These are phyloP conservation scores for Lagria hirta DNA, from an alignment of 2,888 invertebrate species.

Conservation along the genomic window DNA sequence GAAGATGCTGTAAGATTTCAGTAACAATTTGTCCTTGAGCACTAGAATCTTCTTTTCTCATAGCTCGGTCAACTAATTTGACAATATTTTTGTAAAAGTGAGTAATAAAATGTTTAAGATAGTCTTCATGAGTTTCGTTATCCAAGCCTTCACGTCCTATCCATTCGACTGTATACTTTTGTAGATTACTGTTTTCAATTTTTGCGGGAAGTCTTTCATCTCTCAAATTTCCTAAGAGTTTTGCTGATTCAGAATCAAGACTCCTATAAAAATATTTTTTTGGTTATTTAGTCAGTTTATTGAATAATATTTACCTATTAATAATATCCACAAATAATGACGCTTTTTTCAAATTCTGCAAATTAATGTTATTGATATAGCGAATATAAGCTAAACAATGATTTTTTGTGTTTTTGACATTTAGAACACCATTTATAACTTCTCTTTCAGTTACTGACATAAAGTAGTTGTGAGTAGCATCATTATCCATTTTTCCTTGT, in stretches of 20 bases:
- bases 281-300: too few relatives aligned
- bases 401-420: slow-evolving; percentile 91
- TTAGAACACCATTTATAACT: slow-evolving; percentile 92
- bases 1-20: slow-evolving; percentile 91
- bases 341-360: slow-evolving; percentile 92
- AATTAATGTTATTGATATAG: slow-evolving; percentile 96
- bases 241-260: slow-evolving; percentile 90
- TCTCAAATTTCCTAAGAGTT: slow-evolving; percentile 81
- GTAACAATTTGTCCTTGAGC: slow-evolving; percentile 92
- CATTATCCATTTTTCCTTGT: slow-evolving; percentile 83
- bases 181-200: slow-evolving; percentile 84
- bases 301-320: too few relatives aligned
- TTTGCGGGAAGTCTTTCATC: slow-evolving; percentile 88
- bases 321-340: slow-evolving; percentile 94
- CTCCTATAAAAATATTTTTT: too few relatives aligned
- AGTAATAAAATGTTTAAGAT: slow-evolving; percentile 89
- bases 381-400: slow-evolving; percentile 93
- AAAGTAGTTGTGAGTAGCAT: slow-evolving; percentile 96
- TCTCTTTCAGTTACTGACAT: slow-evolving; percentile 99
- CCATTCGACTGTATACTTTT: slow-evolving; percentile 95
- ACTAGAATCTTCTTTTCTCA: slow-evolving; percentile 93
- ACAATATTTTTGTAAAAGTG: slow-evolving; percentile 93
- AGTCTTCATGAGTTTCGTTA: slow-evolving; percentile 89
- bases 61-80: slow-evolving; percentile 89
- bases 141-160: slow-evolving; percentile 93